Conservation (phyloP, 2,797 vertebrate species). For the Hafferia zeledoni region DNA sequence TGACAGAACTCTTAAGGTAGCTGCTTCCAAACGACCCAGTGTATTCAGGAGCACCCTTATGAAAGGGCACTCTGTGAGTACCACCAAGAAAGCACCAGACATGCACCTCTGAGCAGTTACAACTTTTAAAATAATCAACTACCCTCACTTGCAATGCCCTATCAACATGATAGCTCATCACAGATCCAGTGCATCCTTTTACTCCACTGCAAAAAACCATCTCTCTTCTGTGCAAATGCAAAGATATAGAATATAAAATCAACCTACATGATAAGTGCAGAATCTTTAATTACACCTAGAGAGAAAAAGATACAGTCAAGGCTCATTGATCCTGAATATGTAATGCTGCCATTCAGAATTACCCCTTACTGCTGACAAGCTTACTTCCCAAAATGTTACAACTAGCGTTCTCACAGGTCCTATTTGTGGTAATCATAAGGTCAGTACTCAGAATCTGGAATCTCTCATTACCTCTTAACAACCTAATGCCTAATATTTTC, state of each 20-base stretch:
- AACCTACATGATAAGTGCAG: neutral
- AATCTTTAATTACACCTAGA: slow-evolving; percentile 4
- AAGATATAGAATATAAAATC: neutral
- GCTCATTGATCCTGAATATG: neutral
- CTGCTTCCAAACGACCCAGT: neutral
- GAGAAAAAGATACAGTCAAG: neutral
- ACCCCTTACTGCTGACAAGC: neutral
- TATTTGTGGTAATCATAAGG: neutral
- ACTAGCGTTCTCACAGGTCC: neutral
- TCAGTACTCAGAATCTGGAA: neutral
- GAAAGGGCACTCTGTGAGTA: neutral
- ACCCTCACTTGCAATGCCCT: neutral
- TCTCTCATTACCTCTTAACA: neutral
- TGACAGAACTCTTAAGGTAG: neutral
- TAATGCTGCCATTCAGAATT: neutral
- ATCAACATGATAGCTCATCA: neutral
- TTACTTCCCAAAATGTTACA: neutral
- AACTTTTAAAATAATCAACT: neutral
- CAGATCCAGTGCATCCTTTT: neutral
- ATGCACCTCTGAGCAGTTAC: neutral
- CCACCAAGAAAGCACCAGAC: neutral
- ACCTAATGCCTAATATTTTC: neutral
- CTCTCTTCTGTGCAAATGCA: neutral
- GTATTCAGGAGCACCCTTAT: neutral
- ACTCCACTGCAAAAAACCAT: neutral